These are phyloP conservation scores for Leptinotarsa undecemlineata DNA, from an alignment of 1,140 invertebrate species.

Conservation along the genomic window DNA sequence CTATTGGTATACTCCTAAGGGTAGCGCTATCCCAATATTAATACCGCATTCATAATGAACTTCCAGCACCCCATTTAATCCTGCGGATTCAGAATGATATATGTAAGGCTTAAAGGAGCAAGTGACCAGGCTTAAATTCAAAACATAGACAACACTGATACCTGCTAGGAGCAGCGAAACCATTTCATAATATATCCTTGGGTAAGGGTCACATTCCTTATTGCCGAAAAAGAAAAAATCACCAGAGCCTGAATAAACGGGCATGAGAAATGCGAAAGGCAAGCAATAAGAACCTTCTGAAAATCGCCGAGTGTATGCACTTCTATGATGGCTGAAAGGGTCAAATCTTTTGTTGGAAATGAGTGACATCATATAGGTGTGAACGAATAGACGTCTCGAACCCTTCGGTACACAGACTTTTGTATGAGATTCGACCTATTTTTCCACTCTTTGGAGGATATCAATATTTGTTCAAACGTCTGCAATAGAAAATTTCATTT, in stretches of 20 bases:
- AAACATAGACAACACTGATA: slow-evolving; percentile 6
- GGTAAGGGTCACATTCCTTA: neutral
- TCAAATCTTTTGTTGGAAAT: slow-evolving; percentile 19
- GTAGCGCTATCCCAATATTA: slow-evolving; percentile 6
- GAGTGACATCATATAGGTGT: slow-evolving; percentile 9
- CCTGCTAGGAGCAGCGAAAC: neutral
- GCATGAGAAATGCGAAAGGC: slow-evolving; percentile 21
- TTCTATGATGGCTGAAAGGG: slow-evolving; percentile 18
- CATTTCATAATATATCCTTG: neutral
- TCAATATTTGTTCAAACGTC: slow-evolving; percentile 13
- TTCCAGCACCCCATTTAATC: slow-evolving; percentile 17
- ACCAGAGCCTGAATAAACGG: neutral
- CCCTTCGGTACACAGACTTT: slow-evolving; percentile 20
- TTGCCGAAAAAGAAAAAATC: neutral
- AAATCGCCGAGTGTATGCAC: neutral
- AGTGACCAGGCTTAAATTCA: slow-evolving; percentile 3
- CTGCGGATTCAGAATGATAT: slow-evolving; percentile 32
- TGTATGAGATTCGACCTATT: slow-evolving; percentile 11
- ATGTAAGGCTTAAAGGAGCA: slow-evolving; percentile 33
- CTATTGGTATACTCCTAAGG: neutral
- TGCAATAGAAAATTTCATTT: neutral
- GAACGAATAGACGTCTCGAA: slow-evolving; percentile 12
- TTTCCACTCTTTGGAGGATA: neutral
- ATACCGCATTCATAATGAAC: slow-evolving; percentile 19
- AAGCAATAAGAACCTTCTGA: slow-evolving; percentile 25